These are phyloP conservation scores for Drosophila jambulina DNA, from an alignment of 1,140 invertebrate species.

Conservation along the genomic window DNA sequence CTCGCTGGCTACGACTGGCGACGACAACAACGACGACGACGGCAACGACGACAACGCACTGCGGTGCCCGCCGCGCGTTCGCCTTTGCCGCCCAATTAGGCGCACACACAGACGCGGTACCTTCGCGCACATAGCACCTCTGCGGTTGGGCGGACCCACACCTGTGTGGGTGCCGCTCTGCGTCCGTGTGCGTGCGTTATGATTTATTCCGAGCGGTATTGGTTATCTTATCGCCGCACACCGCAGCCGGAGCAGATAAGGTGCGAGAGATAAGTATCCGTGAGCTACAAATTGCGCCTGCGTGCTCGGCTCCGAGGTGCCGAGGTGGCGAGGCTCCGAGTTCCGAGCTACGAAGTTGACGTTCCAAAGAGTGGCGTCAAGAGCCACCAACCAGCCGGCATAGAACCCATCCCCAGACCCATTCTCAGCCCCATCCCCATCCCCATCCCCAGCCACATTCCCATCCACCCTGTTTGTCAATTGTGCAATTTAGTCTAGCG, in stretches of 20 bases:
- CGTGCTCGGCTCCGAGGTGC: slow-evolving; percentile 49
- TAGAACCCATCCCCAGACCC: slow-evolving; percentile 8
- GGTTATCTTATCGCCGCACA: slow-evolving; percentile 73
- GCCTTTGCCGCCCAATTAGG: slow-evolving; percentile 80
- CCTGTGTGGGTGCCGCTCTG: slow-evolving; percentile 37
- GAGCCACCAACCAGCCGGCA: slow-evolving; percentile 29
- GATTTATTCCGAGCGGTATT: slow-evolving; percentile 79
- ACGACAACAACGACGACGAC: slow-evolving; percentile 55
- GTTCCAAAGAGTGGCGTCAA: slow-evolving; percentile 34
- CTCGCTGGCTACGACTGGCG: slow-evolving; percentile 28
- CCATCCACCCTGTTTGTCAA: slow-evolving; percentile 62
- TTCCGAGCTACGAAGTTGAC: background rate
- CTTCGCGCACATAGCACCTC: slow-evolving; percentile 51
- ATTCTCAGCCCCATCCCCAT: slow-evolving; percentile 1
- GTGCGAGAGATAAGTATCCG: slow-evolving; percentile 69
- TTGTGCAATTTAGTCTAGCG: slow-evolving; percentile 77
- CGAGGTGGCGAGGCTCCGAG: background rate
- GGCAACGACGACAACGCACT: slow-evolving; percentile 67
- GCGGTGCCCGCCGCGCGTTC: slow-evolving; percentile 64
- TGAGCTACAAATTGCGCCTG: slow-evolving; percentile 83
- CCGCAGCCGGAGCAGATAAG: slow-evolving; percentile 54
- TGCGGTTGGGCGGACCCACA: slow-evolving; percentile 63
- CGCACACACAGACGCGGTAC: slow-evolving; percentile 59
- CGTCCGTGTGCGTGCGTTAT: slow-evolving; percentile 70
- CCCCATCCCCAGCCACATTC: background rate